Evolutionary conservation across 2,888 invertebrate species (phyloP), one percentile per base, ranked within the genome.

Genomic region (Sarcophaga caerulescens): DNA sequence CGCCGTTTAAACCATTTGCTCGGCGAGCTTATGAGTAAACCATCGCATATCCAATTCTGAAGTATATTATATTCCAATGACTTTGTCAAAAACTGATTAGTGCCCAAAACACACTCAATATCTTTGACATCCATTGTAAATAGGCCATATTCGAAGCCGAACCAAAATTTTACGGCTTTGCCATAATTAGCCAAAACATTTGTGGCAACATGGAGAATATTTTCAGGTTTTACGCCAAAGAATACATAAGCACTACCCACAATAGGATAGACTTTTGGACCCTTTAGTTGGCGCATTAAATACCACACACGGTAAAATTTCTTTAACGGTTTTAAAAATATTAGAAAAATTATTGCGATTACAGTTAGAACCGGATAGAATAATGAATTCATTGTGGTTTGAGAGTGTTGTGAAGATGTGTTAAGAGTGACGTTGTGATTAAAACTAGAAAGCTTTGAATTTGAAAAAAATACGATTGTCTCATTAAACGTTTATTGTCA

Each of bases 1-100:
- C 97, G 94, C 14, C 96, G 94, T 2, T 93, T 93, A 88, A 94
- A 90, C 93, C 93, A 92, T 68, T 92, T 92, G 10, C 93, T 92
- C 2, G 90, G 88, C 25, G 95, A 94, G 1, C 94, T 94, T 0
- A 95, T 93, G 0, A 95, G 93, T 1, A 91, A 77, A 0, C 95
- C 95, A 76, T 94, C 93, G 12, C 94, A 93, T 1, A 95, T 91
- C 95, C 95, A 95, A 0, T 94, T 93, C 47, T 91, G 90, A 11
- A 95, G 76, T 1, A 92, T 92, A 4, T 91, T 89, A 88, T 95
- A 95, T 1, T 94, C 94, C 44, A 74, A 89, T 90, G 1, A 94
- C 94, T 91, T 96, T 96, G 65, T 94, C 94, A 89, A 75, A 63
- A 90, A 69, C 2, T 63, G 76, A 77, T 91, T 92, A 70, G 92